Base-by-base conservation (phyloP, 2,888 invertebrate genomes). In the Sphecodes monilicornis region DNA sequence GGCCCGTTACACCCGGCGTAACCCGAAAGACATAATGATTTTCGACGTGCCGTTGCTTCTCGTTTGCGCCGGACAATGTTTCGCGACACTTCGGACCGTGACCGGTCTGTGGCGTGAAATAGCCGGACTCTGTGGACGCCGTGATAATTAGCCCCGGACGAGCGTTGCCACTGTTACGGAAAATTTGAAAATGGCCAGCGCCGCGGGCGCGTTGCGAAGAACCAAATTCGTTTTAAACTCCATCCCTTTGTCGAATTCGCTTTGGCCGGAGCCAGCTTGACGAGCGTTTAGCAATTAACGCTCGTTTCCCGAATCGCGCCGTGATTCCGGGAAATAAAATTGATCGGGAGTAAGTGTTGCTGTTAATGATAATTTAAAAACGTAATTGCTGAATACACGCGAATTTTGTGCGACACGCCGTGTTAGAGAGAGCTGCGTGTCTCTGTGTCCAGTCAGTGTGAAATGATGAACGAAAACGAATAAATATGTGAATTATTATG, bases 1-100 rank as follows among this genome's bases (percentile, higher is more conserved):
- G 50, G 43, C 46, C 36, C 57, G 32, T 54, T 39, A n/a, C 70
- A 57, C 57, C 16, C 26, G 16, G n/a, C 64, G 29, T 29, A 60
- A 60, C 50, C 70, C 32, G 39, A 22, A 75, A 60, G 57, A 75
- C 39, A 84, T 71, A 64, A 74, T 36, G 32, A 46, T 73, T 74
- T 36, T 22, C 16, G 69, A 68, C 39, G 11, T 39, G 13, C 6
- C 26, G 13, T 22, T 54, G 13, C 1, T 18, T 43, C 70, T 46
- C 46, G 41, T 57, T 68, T 32, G 6, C 26, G 66, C 26, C n/a
- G 46, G 11, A 18, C 32, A 46, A 39, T 16, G 22, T 39, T 76
- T n/a, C 29, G 16, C n/a, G n/a, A 26, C 18, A 69, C 39, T 74
- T 26, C 11, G 36, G 26, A 64, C 64, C 32, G 39, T 39, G 13